Conservation (phyloP, 2,113 vertebrate genomes). For the Oncorhynchus keta region DNA sequence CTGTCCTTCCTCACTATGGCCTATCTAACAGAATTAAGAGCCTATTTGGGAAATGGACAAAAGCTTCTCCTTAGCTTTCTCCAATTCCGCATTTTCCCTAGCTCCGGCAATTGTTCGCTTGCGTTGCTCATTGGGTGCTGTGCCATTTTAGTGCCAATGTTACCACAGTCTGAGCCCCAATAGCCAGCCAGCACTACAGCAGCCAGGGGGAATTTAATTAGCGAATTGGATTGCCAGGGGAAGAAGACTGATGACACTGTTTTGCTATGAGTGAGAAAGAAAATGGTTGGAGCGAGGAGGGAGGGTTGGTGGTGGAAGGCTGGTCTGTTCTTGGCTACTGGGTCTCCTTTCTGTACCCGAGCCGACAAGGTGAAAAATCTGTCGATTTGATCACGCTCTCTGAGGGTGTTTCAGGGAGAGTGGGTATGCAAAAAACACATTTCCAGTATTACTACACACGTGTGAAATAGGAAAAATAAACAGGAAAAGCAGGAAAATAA, state of each 20-base stretch:
- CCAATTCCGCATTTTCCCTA: conserved; percentile 9
- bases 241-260: conserved; percentile 22
- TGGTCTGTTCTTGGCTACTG: neutral
- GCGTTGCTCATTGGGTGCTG: conserved; percentile 15
- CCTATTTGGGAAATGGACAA: neutral
- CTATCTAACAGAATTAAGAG: neutral
- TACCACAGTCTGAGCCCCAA: conserved; percentile 10
- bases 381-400: too few relatives aligned
- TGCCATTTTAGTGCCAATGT: conserved; percentile 21
- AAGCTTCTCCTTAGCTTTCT: neutral
- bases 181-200: conserved; percentile 6
- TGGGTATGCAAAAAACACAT: too few relatives aligned
- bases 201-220: conserved; percentile 38
- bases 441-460: too few relatives aligned
- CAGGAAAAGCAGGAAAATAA: too few relatives aligned
- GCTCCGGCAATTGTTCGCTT: conserved; percentile 5
- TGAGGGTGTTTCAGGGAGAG: too few relatives aligned
- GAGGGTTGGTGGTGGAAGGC: neutral
- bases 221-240: conserved; percentile 19
- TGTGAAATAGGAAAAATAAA: too few relatives aligned
- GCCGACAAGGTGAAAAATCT: too few relatives aligned
- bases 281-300: neutral
- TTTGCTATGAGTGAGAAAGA: conserved; percentile 25
- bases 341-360: neutral
- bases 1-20: neutral